phyloP scores from a whole-genome alignment of 2,113 vertebrate genomes.

The Callospermophilus lateralis region DNA sequence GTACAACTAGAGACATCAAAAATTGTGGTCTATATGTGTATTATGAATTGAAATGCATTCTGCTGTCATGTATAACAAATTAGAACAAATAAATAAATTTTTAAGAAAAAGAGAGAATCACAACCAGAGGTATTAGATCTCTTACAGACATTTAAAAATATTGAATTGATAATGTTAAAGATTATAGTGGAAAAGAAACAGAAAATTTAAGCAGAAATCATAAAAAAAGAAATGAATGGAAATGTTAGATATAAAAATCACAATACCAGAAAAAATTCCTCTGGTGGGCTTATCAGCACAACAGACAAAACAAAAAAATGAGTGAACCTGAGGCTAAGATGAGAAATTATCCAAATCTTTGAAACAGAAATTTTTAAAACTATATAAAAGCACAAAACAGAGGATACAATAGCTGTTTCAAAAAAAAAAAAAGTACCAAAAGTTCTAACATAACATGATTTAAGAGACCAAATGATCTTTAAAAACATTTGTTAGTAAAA shows the following conservation, averaged over 20 bases:
- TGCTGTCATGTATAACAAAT: too few relatives aligned
- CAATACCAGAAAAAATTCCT: neutral
- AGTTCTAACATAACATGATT: too few relatives aligned
- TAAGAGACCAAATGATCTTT: too few relatives aligned
- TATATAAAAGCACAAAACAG: too few relatives aligned
- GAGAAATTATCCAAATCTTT: neutral
- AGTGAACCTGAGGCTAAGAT: neutral
- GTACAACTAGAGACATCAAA: too few relatives aligned
- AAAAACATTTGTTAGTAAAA: neutral
- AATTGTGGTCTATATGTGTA: too few relatives aligned
- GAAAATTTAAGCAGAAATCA: slow-evolving; percentile 24
- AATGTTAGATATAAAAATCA: slow-evolving; percentile 20
- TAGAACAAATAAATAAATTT: too few relatives aligned
- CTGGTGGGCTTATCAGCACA: neutral
- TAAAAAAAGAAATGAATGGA: neutral
- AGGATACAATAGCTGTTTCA: too few relatives aligned
- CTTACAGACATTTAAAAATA: neutral
- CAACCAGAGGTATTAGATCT: neutral
- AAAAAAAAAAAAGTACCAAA: too few relatives aligned
- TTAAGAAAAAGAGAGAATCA: too few relatives aligned
- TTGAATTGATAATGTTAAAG: neutral
- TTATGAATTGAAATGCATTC: too few relatives aligned
- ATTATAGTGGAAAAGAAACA: neutral
- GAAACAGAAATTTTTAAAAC: neutral
- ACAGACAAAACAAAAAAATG: neutral